phyloP scores from a whole-genome alignment of 2,113 vertebrate species.

The Canis aureus region DNA sequence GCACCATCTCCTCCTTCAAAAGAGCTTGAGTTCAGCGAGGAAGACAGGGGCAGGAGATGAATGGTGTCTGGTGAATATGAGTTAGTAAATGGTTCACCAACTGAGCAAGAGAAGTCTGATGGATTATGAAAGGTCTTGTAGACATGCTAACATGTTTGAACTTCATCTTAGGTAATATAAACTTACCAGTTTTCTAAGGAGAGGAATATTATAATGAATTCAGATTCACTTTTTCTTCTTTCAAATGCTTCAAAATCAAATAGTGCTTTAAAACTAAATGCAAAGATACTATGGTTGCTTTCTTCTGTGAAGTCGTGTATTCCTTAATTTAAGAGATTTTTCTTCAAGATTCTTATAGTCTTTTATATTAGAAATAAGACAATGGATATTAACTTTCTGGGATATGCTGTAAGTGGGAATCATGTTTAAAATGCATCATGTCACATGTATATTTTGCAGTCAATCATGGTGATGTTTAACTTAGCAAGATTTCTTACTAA shows the following conservation, averaged over 20 bases:
- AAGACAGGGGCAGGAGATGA: neutral
- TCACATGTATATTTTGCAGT: neutral
- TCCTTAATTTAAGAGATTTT: constrained; percentile 1
- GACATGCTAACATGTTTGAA: neutral
- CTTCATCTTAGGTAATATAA: neutral
- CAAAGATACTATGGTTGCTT: neutral
- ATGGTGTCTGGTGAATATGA: neutral
- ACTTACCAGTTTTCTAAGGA: neutral
- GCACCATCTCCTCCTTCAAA: neutral
- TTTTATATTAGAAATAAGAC: neutral
- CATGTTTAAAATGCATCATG: neutral
- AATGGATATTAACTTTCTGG: neutral
- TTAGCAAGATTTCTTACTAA: neutral
- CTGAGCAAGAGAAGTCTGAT: neutral
- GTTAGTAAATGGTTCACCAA: neutral
- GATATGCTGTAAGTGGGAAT: neutral
- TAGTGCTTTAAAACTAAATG: neutral
- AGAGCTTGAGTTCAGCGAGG: neutral
- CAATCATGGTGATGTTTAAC: neutral
- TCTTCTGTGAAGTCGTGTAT: neutral
- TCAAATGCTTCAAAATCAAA: neutral
- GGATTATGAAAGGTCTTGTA: accelerated
- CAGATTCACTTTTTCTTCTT: neutral
- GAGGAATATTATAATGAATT: neutral
- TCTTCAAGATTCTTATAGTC: neutral